Percentiles rank a stretch among this genome's conserved stretches.
Conservation (phyloP, 37 sponge, comb jelly and placozoan species). For the Hexactinellida sp. region DNA sequence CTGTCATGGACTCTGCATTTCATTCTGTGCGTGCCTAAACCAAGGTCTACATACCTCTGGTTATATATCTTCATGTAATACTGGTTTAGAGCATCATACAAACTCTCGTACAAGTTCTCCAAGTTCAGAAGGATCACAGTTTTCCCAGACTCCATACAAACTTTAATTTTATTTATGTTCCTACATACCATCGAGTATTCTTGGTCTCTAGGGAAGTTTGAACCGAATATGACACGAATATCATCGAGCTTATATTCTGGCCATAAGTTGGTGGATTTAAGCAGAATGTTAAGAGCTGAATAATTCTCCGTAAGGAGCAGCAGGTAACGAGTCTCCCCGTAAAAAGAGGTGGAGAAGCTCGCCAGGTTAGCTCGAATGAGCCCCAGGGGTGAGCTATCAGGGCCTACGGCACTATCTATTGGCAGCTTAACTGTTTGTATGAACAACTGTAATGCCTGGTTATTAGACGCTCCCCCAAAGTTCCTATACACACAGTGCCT, state of each 20-base stretch:
- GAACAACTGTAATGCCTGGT: not conserved
- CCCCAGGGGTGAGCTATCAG: not conserved
- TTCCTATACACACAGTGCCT: not conserved
- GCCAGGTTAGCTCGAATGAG: not conserved
- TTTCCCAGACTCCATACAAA: constrained; percentile 85
- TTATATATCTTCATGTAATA: constrained; percentile 49
- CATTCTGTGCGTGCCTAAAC: constrained; percentile 69
- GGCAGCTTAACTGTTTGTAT: not conserved
- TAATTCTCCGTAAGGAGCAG: constrained; percentile 80
- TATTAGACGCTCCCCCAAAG: not conserved
- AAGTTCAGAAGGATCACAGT: constrained; percentile 79
- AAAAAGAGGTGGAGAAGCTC: not conserved
- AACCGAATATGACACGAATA: constrained; percentile 73
- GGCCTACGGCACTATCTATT: not conserved
- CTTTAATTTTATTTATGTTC: constrained; percentile 83
- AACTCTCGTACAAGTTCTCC: constrained; percentile 87
- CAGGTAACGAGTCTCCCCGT: constrained; percentile 76
- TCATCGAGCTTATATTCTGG: not conserved
- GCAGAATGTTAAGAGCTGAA: constrained; percentile 68
- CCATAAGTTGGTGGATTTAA: constrained; percentile 24
- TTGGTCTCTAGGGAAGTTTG: constrained; percentile 81
- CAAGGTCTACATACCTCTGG: constrained; percentile 73
- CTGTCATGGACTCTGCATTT: constrained; percentile 65
- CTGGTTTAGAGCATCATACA: constrained; percentile 93
- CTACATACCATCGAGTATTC: constrained; percentile 91